Base-by-base conservation (phyloP, 2,797 vertebrate species). In the Eupleurogrammus muticus region DNA sequence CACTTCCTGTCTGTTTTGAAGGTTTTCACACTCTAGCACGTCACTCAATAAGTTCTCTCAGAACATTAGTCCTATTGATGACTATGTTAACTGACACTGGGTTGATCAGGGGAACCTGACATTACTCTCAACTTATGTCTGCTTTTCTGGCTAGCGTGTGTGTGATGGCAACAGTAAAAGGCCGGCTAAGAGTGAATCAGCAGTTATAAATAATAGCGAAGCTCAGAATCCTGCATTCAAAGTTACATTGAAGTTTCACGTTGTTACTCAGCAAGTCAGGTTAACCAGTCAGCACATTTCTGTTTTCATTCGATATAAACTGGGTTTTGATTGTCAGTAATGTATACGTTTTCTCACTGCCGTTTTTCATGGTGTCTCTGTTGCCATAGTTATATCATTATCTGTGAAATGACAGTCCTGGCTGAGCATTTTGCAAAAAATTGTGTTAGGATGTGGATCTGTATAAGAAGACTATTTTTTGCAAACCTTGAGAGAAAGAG, bases 311-410 rank as follows among this genome's bases (percentile, higher is more conserved):
- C 73, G 70, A 72, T 59, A 54, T 28, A 79, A 65, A 70, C 16
- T 13, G 48, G 67, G 46, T 60, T 85, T 66, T 84, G 79, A 89
- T 68, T 73, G 85, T 83, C 85, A 83, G 71, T 70, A 70, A 79
- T 75, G 70, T 85, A 77, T 59, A 73, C 75, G 79, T 87, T 71
- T 77, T 84, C 69, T 55, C 76, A 56, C 70, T 81, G 83, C 66
- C 56, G 76, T 87, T 73, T 82, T 61, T 69, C 73, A 75, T 71
- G 70, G 77, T 90, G 77, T 83, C 86, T 89, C 83, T 78, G 90
- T 92, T 92, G 86, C 90, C 87, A 92, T 92, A 90, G 91, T 87
- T 89, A 90, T 90, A 84, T 87, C 82, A 82, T 84, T 83, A 85
- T 89, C 79, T 83, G 82, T 64, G 81, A 85, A 85, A 58, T 73